Conservation (phyloP, 2,888 invertebrate species). For the Drosophila peninsularis region DNA sequence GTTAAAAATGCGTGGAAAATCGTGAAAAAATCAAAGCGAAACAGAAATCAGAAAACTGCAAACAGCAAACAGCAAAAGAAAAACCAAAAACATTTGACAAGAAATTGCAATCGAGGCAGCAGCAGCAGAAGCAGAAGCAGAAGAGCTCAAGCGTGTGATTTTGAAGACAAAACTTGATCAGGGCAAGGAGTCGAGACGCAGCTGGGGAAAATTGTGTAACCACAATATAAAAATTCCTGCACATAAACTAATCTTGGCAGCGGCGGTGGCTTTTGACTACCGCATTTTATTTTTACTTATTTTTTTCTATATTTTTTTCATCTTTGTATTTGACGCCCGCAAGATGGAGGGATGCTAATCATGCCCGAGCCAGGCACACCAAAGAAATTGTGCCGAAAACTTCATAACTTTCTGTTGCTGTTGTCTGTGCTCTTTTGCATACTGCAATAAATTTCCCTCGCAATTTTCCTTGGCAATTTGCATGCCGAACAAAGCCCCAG, state of each 20-base stretch:
- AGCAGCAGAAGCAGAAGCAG: conserved; percentile 40
- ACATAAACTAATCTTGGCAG: conserved; percentile 74
- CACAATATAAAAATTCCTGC: conserved; percentile 77
- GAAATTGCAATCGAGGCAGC: conserved; percentile 25
- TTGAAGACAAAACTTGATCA: conserved; percentile 29
- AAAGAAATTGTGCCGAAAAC: conserved; percentile 72
- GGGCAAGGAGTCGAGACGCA: conserved; percentile 24
- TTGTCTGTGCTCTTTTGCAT: conserved; percentile 27
- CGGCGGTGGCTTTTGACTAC: conserved; percentile 59
- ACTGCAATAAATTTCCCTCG: conserved; percentile 49
- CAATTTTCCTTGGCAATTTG: conserved; percentile 59
- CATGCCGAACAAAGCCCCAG: conserved; percentile 48
- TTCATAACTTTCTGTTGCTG: conserved; percentile 46
- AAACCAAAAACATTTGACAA: conserved; percentile 23
- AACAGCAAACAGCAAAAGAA: conserved; percentile 5
- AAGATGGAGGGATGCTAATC: conserved; percentile 55
- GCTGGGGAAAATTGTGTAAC: conserved; percentile 73
- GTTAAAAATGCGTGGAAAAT: conserved; percentile 81
- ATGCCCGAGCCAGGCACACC: conserved; percentile 52
- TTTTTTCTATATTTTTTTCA: conserved; percentile 5
- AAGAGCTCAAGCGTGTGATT: conserved; percentile 67
- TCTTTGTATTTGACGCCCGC: conserved; percentile 49
- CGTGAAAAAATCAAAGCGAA: conserved; percentile 59
- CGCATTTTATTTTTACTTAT: conserved; percentile 45
- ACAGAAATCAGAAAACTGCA: conserved; percentile 15